Conservation (phyloP, 2,888 invertebrate genomes). For the Minunthozetes semirufus region DNA sequence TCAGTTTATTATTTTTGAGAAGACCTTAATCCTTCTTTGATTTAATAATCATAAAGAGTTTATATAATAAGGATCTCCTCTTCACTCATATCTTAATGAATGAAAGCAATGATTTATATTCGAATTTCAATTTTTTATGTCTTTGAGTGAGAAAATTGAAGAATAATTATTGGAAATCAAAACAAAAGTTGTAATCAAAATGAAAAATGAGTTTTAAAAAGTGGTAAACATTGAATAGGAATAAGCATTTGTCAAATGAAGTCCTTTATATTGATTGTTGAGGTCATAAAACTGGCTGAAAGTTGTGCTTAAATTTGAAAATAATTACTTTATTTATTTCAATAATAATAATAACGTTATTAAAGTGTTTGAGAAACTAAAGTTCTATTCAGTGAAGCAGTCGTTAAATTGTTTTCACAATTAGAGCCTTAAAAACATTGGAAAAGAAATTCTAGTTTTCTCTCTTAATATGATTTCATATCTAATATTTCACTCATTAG, state of each 20-base stretch:
- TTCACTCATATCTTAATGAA: no score
- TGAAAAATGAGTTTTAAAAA: no score
- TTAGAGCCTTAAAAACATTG: not conserved
- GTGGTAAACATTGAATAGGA: not conserved
- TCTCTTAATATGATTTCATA: no score
- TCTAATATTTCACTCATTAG: not conserved
- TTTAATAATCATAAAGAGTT: no score
- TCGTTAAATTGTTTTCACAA: not conserved
- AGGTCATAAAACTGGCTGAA: not conserved
- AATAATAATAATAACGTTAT: not conserved
- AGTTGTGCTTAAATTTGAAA: not conserved
- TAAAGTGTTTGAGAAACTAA: not conserved
- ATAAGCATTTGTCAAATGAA: not conserved
- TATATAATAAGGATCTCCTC: no score
- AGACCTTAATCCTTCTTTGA: no score
- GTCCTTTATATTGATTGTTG: not conserved
- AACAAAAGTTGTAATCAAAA: no score
- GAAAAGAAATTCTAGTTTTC: not conserved
- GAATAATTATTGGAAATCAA: no score
- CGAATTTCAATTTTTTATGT: no score
- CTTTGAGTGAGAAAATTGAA: no score
- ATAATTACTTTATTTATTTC: not conserved
- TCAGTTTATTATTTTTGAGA: no score
- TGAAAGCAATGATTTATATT: no score
- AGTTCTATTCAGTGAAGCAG: not conserved